Base-by-base conservation (phyloP, 2,113 vertebrate genomes). In the Odocoileus virginianus region DNA sequence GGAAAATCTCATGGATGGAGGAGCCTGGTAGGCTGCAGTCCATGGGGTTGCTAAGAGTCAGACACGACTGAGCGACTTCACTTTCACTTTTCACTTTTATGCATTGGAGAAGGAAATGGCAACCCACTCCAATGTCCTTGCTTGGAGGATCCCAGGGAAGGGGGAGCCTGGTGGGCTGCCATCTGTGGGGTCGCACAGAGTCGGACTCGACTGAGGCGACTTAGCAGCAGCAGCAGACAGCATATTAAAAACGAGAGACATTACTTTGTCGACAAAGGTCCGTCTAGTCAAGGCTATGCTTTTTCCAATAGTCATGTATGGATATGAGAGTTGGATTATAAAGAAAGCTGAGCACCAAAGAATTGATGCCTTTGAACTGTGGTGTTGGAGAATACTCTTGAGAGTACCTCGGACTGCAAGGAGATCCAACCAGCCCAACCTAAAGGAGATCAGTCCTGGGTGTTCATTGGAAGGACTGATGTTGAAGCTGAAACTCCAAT, bases 151-250 rank as follows among this genome's bases (percentile, higher is more conserved):
- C 47, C 47, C 47, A 50, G 12, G 47, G 47, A 50, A 3, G 3
- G 47, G 47, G 13, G 47, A 50, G 13, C 1, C 47, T 14, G 47
- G 12, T 50, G 47, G 47, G 47, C 12, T 50, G 47, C 47, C 12
- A 1, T 13, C 47, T 50, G 12, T 50, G 47, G 47, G 47, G 47
- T 50, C 47, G 47, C 47, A 50, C 47, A 50, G 47, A 14, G 47
- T 50, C 3, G 1, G 47, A 50, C 47, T 3, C 47, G 13, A 50
- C 13, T 50, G 47, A 50, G 13, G 47, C 1, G 0, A 50, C 12
- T 50, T 50, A 50, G 12, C 47, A 50, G 47, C 47, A 50, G 47
- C 47, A 50, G 13, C 47, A 67, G 33, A 21, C 2, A 67, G 33
- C 16, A 36, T 67, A 36, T 67, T 67, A 19, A 67, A 67, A 33